Conservation (phyloP, 2,888 invertebrate genomes). For the Rhamnusium bicolor region DNA sequence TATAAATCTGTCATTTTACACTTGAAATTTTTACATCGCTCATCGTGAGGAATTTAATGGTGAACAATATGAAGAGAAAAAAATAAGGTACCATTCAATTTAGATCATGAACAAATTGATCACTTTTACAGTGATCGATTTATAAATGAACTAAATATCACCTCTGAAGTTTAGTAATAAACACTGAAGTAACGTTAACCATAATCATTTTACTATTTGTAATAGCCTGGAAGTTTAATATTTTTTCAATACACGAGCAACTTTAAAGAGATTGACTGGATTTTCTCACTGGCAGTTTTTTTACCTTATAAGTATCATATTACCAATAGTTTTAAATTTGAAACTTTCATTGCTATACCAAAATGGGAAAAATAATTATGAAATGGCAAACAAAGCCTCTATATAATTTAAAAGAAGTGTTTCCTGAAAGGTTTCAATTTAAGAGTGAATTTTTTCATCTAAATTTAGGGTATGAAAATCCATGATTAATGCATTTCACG, state of each 20-base stretch:
- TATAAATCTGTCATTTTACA: too few relatives aligned
- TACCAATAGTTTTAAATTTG: background rate
- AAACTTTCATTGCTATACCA: background rate
- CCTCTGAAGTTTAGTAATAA: too few relatives aligned
- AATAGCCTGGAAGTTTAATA: background rate
- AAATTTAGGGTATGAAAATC: conserved; percentile 24
- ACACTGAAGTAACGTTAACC: background rate
- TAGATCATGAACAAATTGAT: too few relatives aligned
- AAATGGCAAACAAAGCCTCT: background rate
- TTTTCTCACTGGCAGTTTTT: background rate
- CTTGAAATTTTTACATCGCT: too few relatives aligned
- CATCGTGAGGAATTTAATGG: too few relatives aligned
- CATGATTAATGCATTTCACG: conserved; percentile 33
- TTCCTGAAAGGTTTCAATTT: conserved; percentile 20
- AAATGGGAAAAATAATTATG: conserved; percentile 10
- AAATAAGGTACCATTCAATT: too few relatives aligned
- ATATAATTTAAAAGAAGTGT: conserved; percentile 21
- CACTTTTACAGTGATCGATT: too few relatives aligned
- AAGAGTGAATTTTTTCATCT: background rate
- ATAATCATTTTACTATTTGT: background rate
- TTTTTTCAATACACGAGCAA: background rate
- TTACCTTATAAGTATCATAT: background rate
- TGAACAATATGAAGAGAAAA: too few relatives aligned
- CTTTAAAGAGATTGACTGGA: background rate
- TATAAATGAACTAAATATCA: too few relatives aligned